These are phyloP conservation scores for Chlamydotis undulata DNA, from an alignment of 2,113 vertebrate species.

Conservation along the genomic window DNA sequence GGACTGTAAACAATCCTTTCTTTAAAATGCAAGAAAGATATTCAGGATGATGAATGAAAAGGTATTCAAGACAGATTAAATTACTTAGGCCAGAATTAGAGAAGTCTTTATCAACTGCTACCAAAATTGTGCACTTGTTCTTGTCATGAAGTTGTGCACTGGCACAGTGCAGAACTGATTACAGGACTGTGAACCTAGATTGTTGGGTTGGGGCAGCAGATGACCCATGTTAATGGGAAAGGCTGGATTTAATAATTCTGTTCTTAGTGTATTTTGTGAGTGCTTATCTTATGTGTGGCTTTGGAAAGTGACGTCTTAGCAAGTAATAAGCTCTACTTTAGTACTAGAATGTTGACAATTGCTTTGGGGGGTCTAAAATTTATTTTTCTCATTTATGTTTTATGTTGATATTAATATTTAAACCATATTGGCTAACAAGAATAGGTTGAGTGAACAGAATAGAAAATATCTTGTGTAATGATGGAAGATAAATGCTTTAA, in stretches of 20 bases:
- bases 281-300: not conserved
- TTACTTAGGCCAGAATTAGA: not conserved
- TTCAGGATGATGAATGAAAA: not conserved
- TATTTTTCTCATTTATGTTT: slow-evolving; percentile 69
- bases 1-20: not conserved
- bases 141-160: not conserved
- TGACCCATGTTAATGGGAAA: not conserved
- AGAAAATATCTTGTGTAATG: not conserved
- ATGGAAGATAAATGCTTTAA: not conserved
- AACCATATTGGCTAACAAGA: slow-evolving; percentile 13
- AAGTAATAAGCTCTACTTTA: slow-evolving; percentile 20
- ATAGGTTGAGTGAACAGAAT: slow-evolving; percentile 22
- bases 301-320: not conserved
- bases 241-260: not conserved
- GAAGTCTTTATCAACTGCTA: not conserved
- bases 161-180: not conserved
- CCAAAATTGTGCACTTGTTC: not conserved
- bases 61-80: not conserved
- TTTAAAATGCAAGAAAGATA: not conserved
- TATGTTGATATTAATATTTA: slow-evolving; percentile 69
- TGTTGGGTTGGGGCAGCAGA: not conserved
- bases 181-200: not conserved
- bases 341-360: slow-evolving; percentile 19
- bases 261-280: not conserved
- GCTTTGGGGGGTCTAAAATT: slow-evolving; percentile 45